Base-by-base conservation (phyloP, 2,797 vertebrate genomes). In the Naso thynnoides region DNA sequence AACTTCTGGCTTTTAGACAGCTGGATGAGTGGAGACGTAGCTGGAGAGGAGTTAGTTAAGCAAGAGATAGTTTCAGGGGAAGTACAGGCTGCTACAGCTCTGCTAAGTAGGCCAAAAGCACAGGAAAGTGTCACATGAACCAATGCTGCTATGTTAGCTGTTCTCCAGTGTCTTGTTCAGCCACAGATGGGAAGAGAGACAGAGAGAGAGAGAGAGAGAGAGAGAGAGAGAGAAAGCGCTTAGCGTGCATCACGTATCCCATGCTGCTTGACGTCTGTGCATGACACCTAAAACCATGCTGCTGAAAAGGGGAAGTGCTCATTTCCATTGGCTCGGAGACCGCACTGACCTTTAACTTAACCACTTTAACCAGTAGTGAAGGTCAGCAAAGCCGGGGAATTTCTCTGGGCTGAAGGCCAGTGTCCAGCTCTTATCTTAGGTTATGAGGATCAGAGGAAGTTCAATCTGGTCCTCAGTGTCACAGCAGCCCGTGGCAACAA, bases 51-150 rank as follows among this genome's bases (percentile, higher is more conserved):
- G 38, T 31, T 45, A 33, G 53, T 64, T 26, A 52, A 78, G 41
- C 18, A 13, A 66, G 38, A 78, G 63, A 47, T 36, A 5, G 57
- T 65, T 70, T 50, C 19, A 68, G 54, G 47, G 63, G 70, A 86
- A 69, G 64, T 70, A 61, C 60, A 79, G 61, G 72, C 69, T 15
- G 71, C 73, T 73, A 50, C 54, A 47, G 77, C 72, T 45, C 65
- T 0, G 38, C 48, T 71, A 89, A 91, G 84, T 88, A 90, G 88
- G 88, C 75, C 86, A 90, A 85, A 91, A 79, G 85, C 84, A 70
- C 53, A 55, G 65, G 69, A 61, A 74, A 85, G 86, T 81, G 86
- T 84, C 82, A 86, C 68, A 88, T 89, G 86, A 85, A 84, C 78
- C 76, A 11, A 21, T 16, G 3, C 75, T 78, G 78, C 84, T 86